Base-by-base conservation (phyloP, 2,888 invertebrate species). In the Deilephila elpenor region DNA sequence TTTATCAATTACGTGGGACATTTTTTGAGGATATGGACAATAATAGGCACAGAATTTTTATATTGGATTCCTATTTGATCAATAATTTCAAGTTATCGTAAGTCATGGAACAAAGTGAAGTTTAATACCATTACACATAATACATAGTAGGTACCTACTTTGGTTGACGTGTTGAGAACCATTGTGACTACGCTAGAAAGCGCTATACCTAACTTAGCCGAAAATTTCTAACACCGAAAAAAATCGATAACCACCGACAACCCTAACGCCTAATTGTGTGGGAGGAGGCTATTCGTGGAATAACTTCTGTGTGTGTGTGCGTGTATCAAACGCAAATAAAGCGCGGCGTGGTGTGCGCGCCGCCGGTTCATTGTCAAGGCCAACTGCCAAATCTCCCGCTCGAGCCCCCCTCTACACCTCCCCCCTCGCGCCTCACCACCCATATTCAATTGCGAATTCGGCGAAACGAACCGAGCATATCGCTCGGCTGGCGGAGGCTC, bases 361-460 rank as follows among this genome's bases (percentile, higher is more conserved):
- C 93, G 93, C 92, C 93, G 88, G 93, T 93, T 92, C 93, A 93
- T 90, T 93, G 93, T 91, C 93, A 94, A 94, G 93, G 94, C 93
- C 94, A 94, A 91, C 94, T 86, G 90, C 94, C 94, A 91, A 93
- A 94, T 93, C 92, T 93, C 91, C 91, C 89, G 91, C 90, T 88
- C 86, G 86, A 85, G 87, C 87, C 89, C 90, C 85, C 87, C 88
- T 86, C 84, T 86, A 84, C 87, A 87, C 87, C 87, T 84, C 84
- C 87, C 87, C 81, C 85, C 79, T 81, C 79, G 14, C 60, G 60
- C 14, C 53, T 56, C 53, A 56, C 87, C 83, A 84, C 85, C 85
- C 84, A 83, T 82, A 85, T 84, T 86, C 91, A 89, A 91, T 91
- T 92, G 86, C 83, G 86, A 85, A 88, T 90, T 85, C 86, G 86